Evolutionary conservation across 2,797 vertebrate genomes (phyloP).

Genomic region (Acipenser transmontanus): DNA sequence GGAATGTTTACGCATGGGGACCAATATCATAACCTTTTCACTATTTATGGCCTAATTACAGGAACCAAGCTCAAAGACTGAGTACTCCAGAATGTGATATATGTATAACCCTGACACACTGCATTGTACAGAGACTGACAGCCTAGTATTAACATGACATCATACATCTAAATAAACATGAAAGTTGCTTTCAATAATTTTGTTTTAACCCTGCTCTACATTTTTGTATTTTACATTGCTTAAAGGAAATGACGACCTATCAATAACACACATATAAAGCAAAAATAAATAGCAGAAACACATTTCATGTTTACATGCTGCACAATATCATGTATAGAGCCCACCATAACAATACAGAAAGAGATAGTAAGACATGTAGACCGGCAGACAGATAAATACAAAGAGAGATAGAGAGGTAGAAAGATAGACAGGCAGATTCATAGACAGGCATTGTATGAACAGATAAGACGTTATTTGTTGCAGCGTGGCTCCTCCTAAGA

Average conservation of each 20-base stretch:
- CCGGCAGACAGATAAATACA: not conserved
- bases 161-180: slow-evolving; percentile 13
- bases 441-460: not conserved
- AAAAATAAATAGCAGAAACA: not conserved
- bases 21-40: slow-evolving; percentile 6
- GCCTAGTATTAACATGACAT: slow-evolving; percentile 17
- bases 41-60: slow-evolving; percentile 10
- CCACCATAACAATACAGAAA: not conserved
- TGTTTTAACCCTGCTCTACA: slow-evolving; percentile 1
- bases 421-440: slow-evolving; percentile 7
- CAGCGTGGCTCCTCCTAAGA: no score
- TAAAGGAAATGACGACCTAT: slow-evolving; percentile 9
- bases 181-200: slow-evolving; percentile 7
- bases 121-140: slow-evolving; percentile 18
- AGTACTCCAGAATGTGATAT: slow-evolving; percentile 16
- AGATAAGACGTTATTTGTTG: no score
- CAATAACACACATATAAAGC: slow-evolving; percentile 10
- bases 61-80: slow-evolving; percentile 8
- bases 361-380: slow-evolving; percentile 7
- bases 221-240: slow-evolving; percentile 10
- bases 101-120: slow-evolving; percentile 10
- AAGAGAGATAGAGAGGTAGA: slow-evolving; percentile 13
- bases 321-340: slow-evolving; percentile 3
- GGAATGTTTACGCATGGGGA: slow-evolving; percentile 12
- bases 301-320: slow-evolving; percentile 10